These are phyloP conservation scores for Steinernema scapterisci DNA, from an alignment of 2,888 invertebrate species.

Conservation along the genomic window DNA sequence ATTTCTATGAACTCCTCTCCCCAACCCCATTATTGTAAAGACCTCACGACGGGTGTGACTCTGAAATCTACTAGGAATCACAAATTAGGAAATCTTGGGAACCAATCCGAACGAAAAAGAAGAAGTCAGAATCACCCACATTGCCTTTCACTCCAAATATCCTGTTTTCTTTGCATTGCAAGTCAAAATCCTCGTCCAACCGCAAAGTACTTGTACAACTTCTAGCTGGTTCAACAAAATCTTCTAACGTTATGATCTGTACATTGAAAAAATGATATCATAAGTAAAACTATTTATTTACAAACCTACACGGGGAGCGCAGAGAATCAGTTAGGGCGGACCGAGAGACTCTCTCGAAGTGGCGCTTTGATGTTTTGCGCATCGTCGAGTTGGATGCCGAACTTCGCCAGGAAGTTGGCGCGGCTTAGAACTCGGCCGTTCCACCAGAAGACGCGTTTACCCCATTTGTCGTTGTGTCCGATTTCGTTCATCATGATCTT, in stretches of 20 bases:
- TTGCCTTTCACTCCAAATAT: slow-evolving; percentile 4
- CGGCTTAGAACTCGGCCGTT: no score
- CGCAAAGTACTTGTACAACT: slow-evolving; percentile 11
- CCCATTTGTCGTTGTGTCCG: no score
- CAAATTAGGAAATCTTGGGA: not conserved
- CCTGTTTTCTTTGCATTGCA: not conserved
- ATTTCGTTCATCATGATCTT: no score
- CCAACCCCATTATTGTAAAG: not conserved
- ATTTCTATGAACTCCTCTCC: not conserved
- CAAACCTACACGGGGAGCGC: no score
- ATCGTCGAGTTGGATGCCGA: no score
- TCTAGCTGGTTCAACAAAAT: not conserved
- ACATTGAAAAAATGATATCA: slow-evolving; percentile 25
- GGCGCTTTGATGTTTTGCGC: no score
- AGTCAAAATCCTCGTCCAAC: not conserved
- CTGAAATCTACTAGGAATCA: not conserved
- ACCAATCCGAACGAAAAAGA: not conserved
- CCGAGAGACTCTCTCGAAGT: no score
- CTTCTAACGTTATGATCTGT: slow-evolving; percentile 20
- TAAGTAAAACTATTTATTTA: slow-evolving; percentile 24
- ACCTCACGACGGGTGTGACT: slow-evolving; percentile 6
- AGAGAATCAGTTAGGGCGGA: no score
- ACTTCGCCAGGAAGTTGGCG: no score
- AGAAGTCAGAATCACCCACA: not conserved
- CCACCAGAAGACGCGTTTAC: no score